These are phyloP conservation scores for Discoglossus pictus DNA, from an alignment of 2,797 vertebrate species.

Conservation along the genomic window DNA sequence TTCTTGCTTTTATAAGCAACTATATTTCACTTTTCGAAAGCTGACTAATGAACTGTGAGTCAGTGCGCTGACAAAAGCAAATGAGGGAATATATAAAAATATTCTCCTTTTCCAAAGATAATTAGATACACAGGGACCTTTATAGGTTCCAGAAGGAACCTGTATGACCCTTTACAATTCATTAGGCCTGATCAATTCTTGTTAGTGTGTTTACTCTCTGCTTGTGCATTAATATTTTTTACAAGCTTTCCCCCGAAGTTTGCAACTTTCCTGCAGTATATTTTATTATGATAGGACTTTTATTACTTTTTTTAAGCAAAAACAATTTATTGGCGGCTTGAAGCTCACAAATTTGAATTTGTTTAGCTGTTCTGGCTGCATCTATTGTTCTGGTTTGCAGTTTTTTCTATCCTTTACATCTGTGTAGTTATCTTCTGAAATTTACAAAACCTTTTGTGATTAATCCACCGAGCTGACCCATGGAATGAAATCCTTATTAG, in stretches of 20 bases:
- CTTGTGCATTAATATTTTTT: constrained; percentile 60
- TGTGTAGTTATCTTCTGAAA: constrained; percentile 71
- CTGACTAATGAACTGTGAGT: constrained; percentile 62
- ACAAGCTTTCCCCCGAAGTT: constrained; percentile 63
- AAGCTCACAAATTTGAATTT: constrained; percentile 61
- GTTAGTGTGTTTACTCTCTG: constrained; percentile 59
- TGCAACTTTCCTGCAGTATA: constrained; percentile 57
- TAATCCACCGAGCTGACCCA: constrained; percentile 66
- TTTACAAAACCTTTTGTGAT: constrained; percentile 75
- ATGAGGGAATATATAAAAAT: constrained; percentile 54
- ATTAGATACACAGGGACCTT: constrained; percentile 71
- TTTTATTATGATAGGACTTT: constrained; percentile 61
- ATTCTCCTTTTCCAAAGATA: constrained; percentile 63
- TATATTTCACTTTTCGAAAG: constrained; percentile 61
- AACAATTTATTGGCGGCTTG: constrained; percentile 59
- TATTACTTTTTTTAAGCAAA: constrained; percentile 59
- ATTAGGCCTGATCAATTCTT: constrained; percentile 67
- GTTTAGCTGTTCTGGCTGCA: constrained; percentile 57
- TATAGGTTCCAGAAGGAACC: constrained; percentile 62
- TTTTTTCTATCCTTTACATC: constrained; percentile 52
- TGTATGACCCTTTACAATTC: constrained; percentile 66
- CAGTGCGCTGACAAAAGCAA: constrained; percentile 56
- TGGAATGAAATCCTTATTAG: constrained; percentile 56
- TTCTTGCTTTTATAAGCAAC: constrained; percentile 54
- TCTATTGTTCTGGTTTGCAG: constrained; percentile 44